Evolutionary conservation across 2,797 vertebrate species (phyloP).

Genomic region (Netta rufina): DNA sequence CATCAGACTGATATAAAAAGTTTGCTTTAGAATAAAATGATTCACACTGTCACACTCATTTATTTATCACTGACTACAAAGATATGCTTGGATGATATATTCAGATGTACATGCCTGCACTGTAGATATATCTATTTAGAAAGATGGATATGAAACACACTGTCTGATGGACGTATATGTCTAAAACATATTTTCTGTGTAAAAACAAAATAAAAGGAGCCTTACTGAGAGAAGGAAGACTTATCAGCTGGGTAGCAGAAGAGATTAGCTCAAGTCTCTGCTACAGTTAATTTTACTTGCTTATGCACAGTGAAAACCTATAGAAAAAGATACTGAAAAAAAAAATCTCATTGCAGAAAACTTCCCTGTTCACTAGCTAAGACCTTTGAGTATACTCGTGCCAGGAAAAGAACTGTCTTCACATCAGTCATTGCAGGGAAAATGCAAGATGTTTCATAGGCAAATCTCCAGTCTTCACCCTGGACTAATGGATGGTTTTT

Average conservation of each 20-base stretch:
- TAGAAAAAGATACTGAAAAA: neutral
- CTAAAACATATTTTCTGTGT: neutral
- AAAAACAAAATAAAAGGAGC: neutral
- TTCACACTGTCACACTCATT: neutral
- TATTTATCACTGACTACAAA: neutral
- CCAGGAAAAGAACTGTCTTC: neutral
- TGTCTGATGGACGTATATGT: neutral
- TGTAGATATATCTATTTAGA: neutral
- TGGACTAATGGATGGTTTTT: neutral
- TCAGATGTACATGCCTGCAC: neutral
- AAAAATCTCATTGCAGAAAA: neutral
- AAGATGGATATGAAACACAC: neutral
- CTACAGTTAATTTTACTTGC: neutral
- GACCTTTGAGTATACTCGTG: neutral
- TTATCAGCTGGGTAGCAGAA: neutral
- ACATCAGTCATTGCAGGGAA: neutral
- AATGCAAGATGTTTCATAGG: neutral
- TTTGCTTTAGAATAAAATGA: neutral
- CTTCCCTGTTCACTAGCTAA: neutral
- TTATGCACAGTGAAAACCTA: neutral
- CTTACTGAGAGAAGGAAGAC: neutral
- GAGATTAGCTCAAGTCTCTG: neutral
- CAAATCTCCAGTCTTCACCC: neutral
- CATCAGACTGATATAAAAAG: neutral
- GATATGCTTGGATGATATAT: neutral